Evolutionary conservation across 2,797 vertebrate species (phyloP), one percentile per base, ranked within the genome.

Genomic region (Echeneis naucrates): DNA sequence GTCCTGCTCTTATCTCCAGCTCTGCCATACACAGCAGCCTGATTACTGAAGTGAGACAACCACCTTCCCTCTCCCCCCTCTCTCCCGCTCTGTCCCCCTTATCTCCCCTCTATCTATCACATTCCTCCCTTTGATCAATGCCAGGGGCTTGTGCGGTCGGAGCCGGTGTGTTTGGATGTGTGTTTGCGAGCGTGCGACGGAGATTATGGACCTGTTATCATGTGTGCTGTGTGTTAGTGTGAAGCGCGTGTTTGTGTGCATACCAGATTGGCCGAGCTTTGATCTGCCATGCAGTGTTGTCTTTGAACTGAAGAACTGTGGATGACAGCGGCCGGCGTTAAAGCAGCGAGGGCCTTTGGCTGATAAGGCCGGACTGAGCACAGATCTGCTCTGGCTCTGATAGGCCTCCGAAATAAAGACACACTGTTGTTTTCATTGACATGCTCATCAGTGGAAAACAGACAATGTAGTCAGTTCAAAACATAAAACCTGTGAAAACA

Each of bases 111-210:
- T 91, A 88, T 93, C 93, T 83, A 90, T 94, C 90, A 86, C 93
- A 90, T 91, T 93, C 89, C 86, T 89, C 59, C 86, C 92, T 94
- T 94, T 94, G 91, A 94, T 93, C 93, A 91, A 84, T 79, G 81
- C 83, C 77, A 87, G 77, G 77, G 82, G 82, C 86, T 77, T 84
- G 88, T 87, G 87, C 85, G 83, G 81, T 87, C 60, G 62, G 77
- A 84, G 73, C 62, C 77, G 52, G 71, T 88, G 80, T 87, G 81
- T n/a, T n/a, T n/a, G n/a, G n/a, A n/a, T n/a, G n/a, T n/a, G n/a
- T n/a, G n/a, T 85, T 83, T 86, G 72, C 54, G 45, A 85, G 84
- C 74, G 88, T 73, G 82, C 71, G 54, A 67, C 87, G 58, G 85
- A 90, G 87, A 90, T 91, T 92, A 73, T 83, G 80, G 84, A 78